A percentile compares a stretch with the other conserved stretches of the same genome.
Evolutionary conservation across 1,140 invertebrate species (phyloP).

Genomic region (Platorchestia sp.): DNA sequence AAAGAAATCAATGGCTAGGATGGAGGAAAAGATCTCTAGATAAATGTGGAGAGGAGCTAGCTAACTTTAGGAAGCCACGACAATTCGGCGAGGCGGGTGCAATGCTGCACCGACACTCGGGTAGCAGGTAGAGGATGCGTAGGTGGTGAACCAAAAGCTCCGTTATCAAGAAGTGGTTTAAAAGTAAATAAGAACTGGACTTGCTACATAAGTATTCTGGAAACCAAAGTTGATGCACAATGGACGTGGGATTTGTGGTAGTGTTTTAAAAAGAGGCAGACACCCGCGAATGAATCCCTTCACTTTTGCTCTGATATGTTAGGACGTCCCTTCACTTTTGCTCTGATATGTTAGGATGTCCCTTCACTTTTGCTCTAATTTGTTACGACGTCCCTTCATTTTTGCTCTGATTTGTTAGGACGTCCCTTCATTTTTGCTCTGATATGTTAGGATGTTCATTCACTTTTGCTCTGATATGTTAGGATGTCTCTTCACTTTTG

Average conservation of each 20-base stretch:
- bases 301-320: too few species aligned
- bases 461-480: too few species aligned
- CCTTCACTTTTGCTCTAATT: too few species aligned
- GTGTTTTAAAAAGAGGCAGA: not conserved
- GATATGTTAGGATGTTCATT: too few species aligned
- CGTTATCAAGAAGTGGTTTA: not conserved
- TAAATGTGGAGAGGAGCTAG: not conserved
- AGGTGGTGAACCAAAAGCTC: not conserved
- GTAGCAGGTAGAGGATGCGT: not conserved
- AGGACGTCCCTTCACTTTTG: too few species aligned
- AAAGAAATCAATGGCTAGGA: not conserved
- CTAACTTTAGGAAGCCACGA: not conserved
- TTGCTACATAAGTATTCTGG: not conserved
- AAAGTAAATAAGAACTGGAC: not conserved
- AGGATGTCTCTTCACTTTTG: too few species aligned
- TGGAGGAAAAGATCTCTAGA: not conserved
- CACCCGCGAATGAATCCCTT: not conserved
- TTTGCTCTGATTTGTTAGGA: too few species aligned
- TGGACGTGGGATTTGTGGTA: too few species aligned
- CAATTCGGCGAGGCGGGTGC: not conserved
- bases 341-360: too few species aligned
- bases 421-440: too few species aligned
- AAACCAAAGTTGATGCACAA: not conserved
- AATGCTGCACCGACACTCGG: not conserved
- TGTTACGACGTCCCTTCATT: too few species aligned